These are phyloP conservation scores for Epistrophe eligans DNA, from an alignment of 2,888 invertebrate genomes.

Conservation along the genomic window DNA sequence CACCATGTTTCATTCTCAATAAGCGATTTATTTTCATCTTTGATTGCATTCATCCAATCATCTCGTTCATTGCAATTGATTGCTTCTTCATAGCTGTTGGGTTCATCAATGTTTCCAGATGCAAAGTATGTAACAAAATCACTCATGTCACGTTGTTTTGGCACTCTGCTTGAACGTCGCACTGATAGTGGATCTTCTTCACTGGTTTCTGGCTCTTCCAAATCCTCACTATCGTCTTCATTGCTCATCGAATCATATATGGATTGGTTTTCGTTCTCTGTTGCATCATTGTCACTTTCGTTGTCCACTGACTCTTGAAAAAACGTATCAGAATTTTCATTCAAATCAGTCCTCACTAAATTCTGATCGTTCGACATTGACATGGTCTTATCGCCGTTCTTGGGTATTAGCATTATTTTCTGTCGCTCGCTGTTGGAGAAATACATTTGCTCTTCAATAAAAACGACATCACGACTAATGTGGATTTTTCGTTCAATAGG, in stretches of 20 bases:
- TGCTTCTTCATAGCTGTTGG: conserved; percentile 3
- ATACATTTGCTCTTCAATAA: no score
- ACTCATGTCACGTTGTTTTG: not conserved
- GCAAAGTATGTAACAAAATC: not conserved
- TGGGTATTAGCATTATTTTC: no score
- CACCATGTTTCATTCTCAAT: conserved; percentile 16
- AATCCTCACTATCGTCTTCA: not conserved
- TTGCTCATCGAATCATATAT: not conserved
- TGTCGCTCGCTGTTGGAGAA: no score
- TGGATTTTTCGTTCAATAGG: no score
- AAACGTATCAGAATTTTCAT: not conserved
- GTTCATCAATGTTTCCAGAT: not conserved
- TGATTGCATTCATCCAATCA: conserved; percentile 6
- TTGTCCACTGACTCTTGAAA: not conserved
- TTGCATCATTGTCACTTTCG: not conserved
- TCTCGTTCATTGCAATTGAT: not conserved
- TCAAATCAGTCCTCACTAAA: no score
- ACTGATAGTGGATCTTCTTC: not conserved
- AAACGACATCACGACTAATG: no score
- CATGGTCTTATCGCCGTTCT: no score
- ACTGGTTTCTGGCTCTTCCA: not conserved
- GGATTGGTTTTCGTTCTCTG: not conserved
- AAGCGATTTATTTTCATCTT: conserved; percentile 11
- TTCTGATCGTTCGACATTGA: no score
- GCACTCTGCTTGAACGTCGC: not conserved